Base-by-base conservation (phyloP, 1,140 invertebrate genomes). In the Onthophagus taurus region DNA sequence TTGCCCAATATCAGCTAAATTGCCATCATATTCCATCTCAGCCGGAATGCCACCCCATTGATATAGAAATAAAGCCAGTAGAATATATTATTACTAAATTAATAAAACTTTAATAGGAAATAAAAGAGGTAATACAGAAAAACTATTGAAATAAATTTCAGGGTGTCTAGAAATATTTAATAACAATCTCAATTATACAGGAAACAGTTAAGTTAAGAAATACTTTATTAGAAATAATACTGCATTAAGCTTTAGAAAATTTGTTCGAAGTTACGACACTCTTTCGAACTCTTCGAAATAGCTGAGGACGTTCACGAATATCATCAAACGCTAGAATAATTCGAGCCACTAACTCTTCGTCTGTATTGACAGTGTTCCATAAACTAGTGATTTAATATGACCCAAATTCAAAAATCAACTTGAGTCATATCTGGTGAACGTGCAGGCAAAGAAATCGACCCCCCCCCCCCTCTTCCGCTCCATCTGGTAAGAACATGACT, bases 81-180 rank as follows among this genome's bases (percentile, higher is more conserved):
- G n/a, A n/a, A n/a, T n/a, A n/a, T n/a, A n/a, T n/a, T n/a, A n/a
- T n/a, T n/a, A n/a, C n/a, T n/a, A n/a, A n/a, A n/a, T n/a, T n/a
- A n/a, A n/a, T n/a, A n/a, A n/a, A n/a, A n/a, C n/a, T n/a, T n/a
- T n/a, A n/a, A n/a, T n/a, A n/a, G n/a, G n/a, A n/a, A n/a, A n/a
- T n/a, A n/a, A n/a, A n/a, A n/a, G n/a, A n/a, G n/a, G n/a, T n/a
- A n/a, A n/a, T n/a, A n/a, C n/a, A n/a, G n/a, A n/a, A n/a, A n/a
- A n/a, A n/a, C n/a, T n/a, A n/a, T n/a, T n/a, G n/a, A n/a, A n/a
- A n/a, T n/a, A n/a, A n/a, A n/a, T n/a, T n/a, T n/a, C n/a, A n/a
- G n/a, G n/a, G n/a, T n/a, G n/a, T n/a, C 31, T 34, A 34, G 31
- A 34, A 34, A 34, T 34, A 8, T 34, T 34, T 34, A 34, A 34